These are phyloP conservation scores for Caenorhabditis sp. DNA, from an alignment of 2,888 invertebrate genomes.

Conservation along the genomic window DNA sequence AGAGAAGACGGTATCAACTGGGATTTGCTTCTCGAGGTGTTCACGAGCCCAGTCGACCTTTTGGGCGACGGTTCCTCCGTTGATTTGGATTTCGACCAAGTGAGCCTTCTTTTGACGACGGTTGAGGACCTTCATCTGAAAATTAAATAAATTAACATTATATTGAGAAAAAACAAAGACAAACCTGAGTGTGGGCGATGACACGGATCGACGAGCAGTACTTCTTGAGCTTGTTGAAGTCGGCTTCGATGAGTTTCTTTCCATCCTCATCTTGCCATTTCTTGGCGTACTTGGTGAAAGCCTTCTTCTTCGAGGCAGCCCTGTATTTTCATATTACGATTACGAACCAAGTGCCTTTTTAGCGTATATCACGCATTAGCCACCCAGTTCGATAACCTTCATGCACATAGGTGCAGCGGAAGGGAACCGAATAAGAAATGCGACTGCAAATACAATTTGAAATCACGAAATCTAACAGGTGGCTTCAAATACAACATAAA, in stretches of 20 bases:
- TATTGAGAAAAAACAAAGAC: neutral
- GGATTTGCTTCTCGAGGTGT: conserved; percentile 87
- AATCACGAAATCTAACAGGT: conserved; percentile 24
- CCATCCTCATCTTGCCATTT: conserved; percentile 98
- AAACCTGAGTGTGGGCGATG: conserved; percentile 95
- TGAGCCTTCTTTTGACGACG: conserved; percentile 99
- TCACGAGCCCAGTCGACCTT: conserved; percentile 97
- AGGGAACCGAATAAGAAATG: conserved; percentile 42
- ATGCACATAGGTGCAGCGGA: conserved; percentile 54
- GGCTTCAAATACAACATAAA: conserved; percentile 7
- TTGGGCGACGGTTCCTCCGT: conserved; percentile 92
- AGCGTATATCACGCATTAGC: conserved; percentile 35
- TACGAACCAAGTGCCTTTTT: conserved; percentile 47
- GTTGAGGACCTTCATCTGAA: conserved; percentile 91
- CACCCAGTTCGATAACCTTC: conserved; percentile 55
- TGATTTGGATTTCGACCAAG: conserved; percentile 98
- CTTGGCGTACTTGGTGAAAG: conserved; percentile 95
- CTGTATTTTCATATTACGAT: conserved; percentile 75
- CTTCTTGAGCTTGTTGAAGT: conserved; percentile 95
- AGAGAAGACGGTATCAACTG: conserved; percentile 85
- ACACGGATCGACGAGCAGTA: conserved; percentile 96
- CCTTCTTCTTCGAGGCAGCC: conserved; percentile 99
- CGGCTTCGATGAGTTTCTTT: conserved; percentile 93
- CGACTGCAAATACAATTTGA: conserved; percentile 39
- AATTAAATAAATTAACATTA: neutral